Percentiles rank a stretch among this genome's conserved stretches.
phyloP scores from a whole-genome alignment of 2,797 vertebrate genomes.

The Anguilla megastoma region DNA sequence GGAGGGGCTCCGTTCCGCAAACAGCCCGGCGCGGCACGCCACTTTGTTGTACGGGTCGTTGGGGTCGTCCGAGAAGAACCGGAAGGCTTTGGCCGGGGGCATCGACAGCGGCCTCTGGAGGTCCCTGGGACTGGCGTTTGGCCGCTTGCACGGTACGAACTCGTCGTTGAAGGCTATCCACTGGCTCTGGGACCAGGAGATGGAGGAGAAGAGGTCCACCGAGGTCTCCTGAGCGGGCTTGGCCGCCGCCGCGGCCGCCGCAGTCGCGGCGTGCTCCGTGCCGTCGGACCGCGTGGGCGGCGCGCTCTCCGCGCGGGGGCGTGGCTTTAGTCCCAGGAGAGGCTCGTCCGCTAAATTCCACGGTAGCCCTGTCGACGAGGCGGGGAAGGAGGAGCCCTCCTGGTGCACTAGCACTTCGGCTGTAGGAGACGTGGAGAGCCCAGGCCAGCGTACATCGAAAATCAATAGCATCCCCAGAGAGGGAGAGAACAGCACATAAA shows the following conservation, averaged over 20 bases:
- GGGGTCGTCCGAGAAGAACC: constrained; percentile 71
- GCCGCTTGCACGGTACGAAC: constrained; percentile 53
- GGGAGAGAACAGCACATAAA: constrained; percentile 28
- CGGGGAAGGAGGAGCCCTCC: constrained; percentile 64
- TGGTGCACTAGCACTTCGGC: constrained; percentile 64
- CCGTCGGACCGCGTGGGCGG: constrained; percentile 66
- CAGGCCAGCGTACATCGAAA: constrained; percentile 56
- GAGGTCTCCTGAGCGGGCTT: constrained; percentile 57
- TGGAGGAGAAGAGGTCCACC: constrained; percentile 58
- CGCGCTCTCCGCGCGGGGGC: constrained; percentile 72
- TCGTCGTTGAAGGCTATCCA: constrained; percentile 81
- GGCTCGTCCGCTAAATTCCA: constrained; percentile 69
- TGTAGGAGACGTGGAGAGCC: constrained; percentile 67
- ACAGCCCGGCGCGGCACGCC: constrained; percentile 55
- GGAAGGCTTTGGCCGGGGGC: constrained; percentile 60
- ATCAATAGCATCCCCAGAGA: constrained; percentile 45
- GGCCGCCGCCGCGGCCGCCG: constrained; percentile 59
- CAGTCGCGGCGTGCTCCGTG: constrained; percentile 51
- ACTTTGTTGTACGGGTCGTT: constrained; percentile 63
- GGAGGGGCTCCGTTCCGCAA: constrained; percentile 63
- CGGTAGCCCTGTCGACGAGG: constrained; percentile 66
- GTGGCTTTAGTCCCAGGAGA: constrained; percentile 66
- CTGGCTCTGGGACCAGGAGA: constrained; percentile 74
- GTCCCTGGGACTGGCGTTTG: constrained; percentile 58
- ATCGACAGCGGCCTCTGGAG: constrained; percentile 61